phyloP scores from a whole-genome alignment of 2,888 invertebrate genomes.

The Lottia gigantea region DNA sequence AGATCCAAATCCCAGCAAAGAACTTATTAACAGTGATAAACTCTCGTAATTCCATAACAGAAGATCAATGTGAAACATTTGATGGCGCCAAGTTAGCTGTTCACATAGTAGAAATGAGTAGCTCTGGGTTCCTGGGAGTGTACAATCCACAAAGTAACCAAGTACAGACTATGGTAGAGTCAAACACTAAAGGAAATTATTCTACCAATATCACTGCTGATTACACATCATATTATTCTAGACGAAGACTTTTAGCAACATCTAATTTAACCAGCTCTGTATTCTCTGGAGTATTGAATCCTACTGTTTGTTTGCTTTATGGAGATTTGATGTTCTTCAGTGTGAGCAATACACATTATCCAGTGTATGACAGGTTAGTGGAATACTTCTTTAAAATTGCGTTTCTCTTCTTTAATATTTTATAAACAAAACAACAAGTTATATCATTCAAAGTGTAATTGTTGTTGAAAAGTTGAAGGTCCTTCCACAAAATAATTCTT shows the following conservation, averaged over 20 bases:
- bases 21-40: slow-evolving; percentile 52
- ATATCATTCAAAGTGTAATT: no score
- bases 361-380: slow-evolving; percentile 63
- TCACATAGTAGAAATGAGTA: slow-evolving; percentile 41
- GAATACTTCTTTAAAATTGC: background rate
- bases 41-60: slow-evolving; percentile 45
- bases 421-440: no score
- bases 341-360: slow-evolving; percentile 58
- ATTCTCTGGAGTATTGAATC: slow-evolving; percentile 59
- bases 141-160: slow-evolving; percentile 50
- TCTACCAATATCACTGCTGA: slow-evolving; percentile 47
- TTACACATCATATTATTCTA: slow-evolving; percentile 23
- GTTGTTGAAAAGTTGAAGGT: no score
- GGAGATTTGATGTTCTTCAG: slow-evolving; percentile 60
- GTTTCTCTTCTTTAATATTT: no score
- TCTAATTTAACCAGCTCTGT: slow-evolving; percentile 43
- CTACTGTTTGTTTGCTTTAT: slow-evolving; percentile 57
- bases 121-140: slow-evolving; percentile 57
- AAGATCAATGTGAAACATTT: slow-evolving; percentile 43
- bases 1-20: slow-evolving; percentile 50
- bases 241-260: slow-evolving; percentile 55
- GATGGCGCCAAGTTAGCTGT: slow-evolving; percentile 41
- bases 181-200: slow-evolving; percentile 52
- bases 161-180: slow-evolving; percentile 37
- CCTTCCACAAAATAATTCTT: no score